phyloP scores from a whole-genome alignment of 2,888 invertebrate genomes.

The Megastigmus dorsalis region DNA sequence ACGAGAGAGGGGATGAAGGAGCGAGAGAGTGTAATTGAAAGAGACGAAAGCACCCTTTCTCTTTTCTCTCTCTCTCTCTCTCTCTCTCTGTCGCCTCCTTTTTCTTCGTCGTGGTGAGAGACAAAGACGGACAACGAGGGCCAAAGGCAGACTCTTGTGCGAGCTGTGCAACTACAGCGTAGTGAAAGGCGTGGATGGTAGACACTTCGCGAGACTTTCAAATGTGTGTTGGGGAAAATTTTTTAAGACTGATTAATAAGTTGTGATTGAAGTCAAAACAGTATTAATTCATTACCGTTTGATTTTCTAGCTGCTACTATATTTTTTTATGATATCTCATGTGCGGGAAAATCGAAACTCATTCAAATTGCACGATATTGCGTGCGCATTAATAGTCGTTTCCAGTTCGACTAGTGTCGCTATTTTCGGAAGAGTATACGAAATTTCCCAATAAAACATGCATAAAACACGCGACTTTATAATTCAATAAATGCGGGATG shows the following conservation, averaged over 20 bases:
- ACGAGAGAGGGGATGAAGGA: not conserved
- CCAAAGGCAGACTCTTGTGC: not conserved
- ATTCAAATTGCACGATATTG: too few relatives aligned
- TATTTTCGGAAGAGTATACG: too few relatives aligned
- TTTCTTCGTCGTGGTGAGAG: not conserved
- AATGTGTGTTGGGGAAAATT: not conserved
- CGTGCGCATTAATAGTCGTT: too few relatives aligned
- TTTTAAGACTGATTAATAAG: too few relatives aligned
- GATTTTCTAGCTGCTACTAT: too few relatives aligned
- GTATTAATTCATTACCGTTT: too few relatives aligned
- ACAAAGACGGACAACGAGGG: not conserved
- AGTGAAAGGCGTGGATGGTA: too few relatives aligned
- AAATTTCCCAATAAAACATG: not conserved
- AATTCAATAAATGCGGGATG: conserved; percentile 1
- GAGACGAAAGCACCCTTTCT: not conserved
- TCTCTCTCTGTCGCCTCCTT: not conserved
- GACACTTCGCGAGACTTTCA: too few relatives aligned
- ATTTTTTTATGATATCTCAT: too few relatives aligned
- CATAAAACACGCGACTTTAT: not conserved
- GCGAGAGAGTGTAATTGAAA: conserved; percentile 11
- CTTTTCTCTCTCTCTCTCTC: not conserved
- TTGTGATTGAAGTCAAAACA: too few relatives aligned
- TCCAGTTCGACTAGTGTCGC: too few relatives aligned
- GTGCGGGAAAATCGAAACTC: too few relatives aligned
- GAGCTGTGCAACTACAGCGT: not conserved